These are phyloP conservation scores for Pica pica DNA, from an alignment of 2,113 vertebrate species.

Conservation along the genomic window DNA sequence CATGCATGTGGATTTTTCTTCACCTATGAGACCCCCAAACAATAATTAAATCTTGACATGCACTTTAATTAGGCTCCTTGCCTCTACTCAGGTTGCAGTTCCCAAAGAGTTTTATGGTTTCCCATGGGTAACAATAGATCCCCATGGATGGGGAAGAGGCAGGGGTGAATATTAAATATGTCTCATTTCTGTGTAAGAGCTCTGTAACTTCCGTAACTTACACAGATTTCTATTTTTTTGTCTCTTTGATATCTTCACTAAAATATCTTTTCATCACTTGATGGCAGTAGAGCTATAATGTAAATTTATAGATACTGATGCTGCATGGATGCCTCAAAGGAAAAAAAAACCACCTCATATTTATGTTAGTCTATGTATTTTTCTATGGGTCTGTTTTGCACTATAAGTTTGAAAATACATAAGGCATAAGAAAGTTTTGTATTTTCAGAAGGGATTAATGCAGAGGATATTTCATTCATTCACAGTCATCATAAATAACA, in stretches of 20 bases:
- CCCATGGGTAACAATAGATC: neutral
- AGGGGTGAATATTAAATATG: neutral
- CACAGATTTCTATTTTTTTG: neutral
- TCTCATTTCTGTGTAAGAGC: neutral
- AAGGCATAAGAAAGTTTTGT: conserved; percentile 64
- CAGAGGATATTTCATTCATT: conserved; percentile 63
- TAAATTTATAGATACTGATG: conserved; percentile 67
- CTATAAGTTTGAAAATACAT: conserved; percentile 69
- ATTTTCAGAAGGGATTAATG: conserved; percentile 71
- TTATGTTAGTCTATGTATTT: conserved; percentile 70
- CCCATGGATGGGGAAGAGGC: neutral
- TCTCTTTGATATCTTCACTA: conserved; percentile 21
- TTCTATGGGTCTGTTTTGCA: conserved; percentile 65
- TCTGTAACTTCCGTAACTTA: neutral
- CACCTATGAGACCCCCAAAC: neutral
- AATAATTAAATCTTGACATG: neutral
- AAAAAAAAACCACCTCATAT: neutral
- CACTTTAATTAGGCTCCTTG: neutral
- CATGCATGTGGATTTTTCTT: neutral
- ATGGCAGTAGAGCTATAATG: conserved; percentile 76
- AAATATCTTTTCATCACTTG: conserved; percentile 70
- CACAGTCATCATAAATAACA: conserved; percentile 56
- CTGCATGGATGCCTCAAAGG: conserved; percentile 46
- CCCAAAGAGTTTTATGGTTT: neutral
- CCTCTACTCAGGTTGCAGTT: neutral